These are phyloP conservation scores for Drosophila hamatofila DNA, from an alignment of 2,888 invertebrate species.

Conservation along the genomic window DNA sequence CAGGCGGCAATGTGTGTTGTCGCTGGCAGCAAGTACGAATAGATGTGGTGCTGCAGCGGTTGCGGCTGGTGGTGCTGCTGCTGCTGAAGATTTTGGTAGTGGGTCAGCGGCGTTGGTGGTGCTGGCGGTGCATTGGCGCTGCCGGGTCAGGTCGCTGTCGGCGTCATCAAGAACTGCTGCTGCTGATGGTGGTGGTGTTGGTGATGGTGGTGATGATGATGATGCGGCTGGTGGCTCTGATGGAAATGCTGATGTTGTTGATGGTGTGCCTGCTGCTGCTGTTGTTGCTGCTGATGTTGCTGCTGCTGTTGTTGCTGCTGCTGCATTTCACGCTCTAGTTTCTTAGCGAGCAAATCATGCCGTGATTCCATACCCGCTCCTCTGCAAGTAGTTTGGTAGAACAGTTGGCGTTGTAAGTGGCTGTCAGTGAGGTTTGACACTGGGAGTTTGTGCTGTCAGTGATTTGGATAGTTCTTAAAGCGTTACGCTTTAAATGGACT, in stretches of 20 bases:
- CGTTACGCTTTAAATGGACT: conserved; percentile 12
- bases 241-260: conserved; percentile 72
- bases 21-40: conserved; percentile 84
- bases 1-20: conserved; percentile 83
- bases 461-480: conserved; percentile 38
- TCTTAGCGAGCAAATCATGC: conserved; percentile 85
- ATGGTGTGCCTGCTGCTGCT: conserved; percentile 56
- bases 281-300: conserved; percentile 72
- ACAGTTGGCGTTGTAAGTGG: conserved; percentile 19
- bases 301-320: conserved; percentile 66
- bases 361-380: conserved; percentile 86
- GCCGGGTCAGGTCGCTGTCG: conserved; percentile 86
- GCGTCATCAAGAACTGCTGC: conserved; percentile 85
- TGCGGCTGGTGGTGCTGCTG: conserved; percentile 61
- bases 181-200: conserved; percentile 80
- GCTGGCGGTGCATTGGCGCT: conserved; percentile 53
- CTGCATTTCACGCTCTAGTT: conserved; percentile 84
- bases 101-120: conserved; percentile 59
- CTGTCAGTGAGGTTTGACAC: conserved; percentile 8
- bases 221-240: conserved; percentile 69
- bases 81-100: conserved; percentile 61
- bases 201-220: conserved; percentile 69
- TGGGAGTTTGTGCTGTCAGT: conserved; percentile 16
- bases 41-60: conserved; percentile 69
- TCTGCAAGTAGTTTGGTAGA: conserved; percentile 71